phyloP scores from a whole-genome alignment of 1,140 invertebrate species.

The Ruditapes philippinarum region DNA sequence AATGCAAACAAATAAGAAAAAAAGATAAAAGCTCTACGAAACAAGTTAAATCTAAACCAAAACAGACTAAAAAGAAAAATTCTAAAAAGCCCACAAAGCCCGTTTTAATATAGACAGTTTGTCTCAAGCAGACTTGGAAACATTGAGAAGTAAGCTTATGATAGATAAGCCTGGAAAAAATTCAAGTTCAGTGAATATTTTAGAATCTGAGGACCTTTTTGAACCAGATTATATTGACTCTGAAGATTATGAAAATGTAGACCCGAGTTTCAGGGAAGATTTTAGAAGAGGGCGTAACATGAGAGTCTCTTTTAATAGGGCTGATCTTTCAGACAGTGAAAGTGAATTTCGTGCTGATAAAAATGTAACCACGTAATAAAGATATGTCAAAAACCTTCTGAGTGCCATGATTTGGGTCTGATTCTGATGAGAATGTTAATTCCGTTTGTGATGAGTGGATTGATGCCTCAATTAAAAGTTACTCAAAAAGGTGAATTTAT shows the following conservation, averaged over 20 bases:
- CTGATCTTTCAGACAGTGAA: background rate
- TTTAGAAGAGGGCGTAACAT: background rate
- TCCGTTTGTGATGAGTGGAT: background rate
- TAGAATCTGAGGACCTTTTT: background rate
- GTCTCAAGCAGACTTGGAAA: background rate
- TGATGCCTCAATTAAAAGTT: conserved; percentile 1
- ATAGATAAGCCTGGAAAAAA: too few relatives aligned
- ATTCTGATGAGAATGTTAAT: background rate
- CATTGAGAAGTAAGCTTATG: background rate
- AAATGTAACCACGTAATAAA: background rate
- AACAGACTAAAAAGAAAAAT: too few relatives aligned
- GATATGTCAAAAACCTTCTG: background rate
- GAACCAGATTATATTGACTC: background rate
- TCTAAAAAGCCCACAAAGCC: background rate
- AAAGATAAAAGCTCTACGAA: background rate
- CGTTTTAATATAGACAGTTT: background rate
- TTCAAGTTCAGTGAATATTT: background rate
- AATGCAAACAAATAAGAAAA: background rate
- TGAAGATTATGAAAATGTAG: background rate
- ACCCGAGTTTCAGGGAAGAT: background rate
- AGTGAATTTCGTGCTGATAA: too few relatives aligned
- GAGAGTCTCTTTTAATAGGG: background rate
- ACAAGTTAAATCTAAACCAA: background rate
- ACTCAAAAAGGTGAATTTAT: conserved; percentile 3
- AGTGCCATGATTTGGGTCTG: background rate